A percentile compares a stretch with the other conserved stretches of the same genome.
Conservation (phyloP, 1,140 invertebrate species). For the Panagrolaimus sp. region DNA sequence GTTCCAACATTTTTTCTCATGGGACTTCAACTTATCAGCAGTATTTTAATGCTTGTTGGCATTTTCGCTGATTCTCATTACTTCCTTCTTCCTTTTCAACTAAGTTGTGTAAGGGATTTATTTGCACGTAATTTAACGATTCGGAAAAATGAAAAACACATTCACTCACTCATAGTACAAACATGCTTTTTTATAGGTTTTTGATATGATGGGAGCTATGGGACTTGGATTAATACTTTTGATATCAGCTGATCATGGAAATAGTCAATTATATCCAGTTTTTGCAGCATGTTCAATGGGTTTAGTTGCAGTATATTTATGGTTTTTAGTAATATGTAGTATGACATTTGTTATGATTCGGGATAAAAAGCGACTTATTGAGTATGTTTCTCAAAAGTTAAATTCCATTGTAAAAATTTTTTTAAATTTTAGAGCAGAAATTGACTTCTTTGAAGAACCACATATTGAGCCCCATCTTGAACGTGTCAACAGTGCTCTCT, state of each 20-base stretch:
- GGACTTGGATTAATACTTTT: conserved; percentile 30
- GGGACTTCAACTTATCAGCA: conserved; percentile 26
- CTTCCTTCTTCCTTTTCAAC: conserved; percentile 30
- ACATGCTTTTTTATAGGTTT: conserved; percentile 21
- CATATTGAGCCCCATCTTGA: conserved; percentile 19
- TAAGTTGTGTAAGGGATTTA: conserved; percentile 28
- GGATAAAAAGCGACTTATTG: conserved; percentile 31
- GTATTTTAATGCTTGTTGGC: conserved; percentile 28
- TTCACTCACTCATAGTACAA: not conserved
- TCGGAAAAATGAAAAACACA: conserved; percentile 4
- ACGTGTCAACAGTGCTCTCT: conserved; percentile 37
- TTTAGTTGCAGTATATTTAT: conserved; percentile 33
- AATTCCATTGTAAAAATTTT: not conserved
- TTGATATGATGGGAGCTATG: conserved; percentile 37
- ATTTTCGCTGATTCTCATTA: conserved; percentile 29
- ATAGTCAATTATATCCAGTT: conserved; percentile 34
- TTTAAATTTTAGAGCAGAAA: conserved; percentile 21
- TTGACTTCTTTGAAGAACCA: conserved; percentile 7
- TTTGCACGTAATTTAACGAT: not conserved
- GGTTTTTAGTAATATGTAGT: conserved; percentile 34
- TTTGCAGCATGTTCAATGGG: conserved; percentile 32
- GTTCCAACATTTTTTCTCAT: conserved; percentile 27
- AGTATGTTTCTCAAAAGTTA: not conserved
- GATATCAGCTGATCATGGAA: conserved; percentile 27
- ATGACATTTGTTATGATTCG: conserved; percentile 46